Evolutionary conservation across 2,888 invertebrate species (phyloP), one percentile per base, ranked within the genome.

Genomic region (Biston stratarius): DNA sequence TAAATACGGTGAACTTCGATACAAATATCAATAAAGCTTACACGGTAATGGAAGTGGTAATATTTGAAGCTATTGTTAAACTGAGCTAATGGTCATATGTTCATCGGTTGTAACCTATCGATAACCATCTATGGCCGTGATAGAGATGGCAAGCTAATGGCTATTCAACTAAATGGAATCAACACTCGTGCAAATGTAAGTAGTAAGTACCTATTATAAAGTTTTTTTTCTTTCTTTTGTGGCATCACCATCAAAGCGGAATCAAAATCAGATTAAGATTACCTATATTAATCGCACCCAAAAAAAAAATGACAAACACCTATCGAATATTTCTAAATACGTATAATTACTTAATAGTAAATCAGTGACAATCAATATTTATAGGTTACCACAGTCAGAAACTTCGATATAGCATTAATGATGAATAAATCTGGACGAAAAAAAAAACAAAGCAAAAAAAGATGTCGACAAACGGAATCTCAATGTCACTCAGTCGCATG

Each of bases 401-500:
- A 24, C 24, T 24, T 63, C 69, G 64, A 62, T 61, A 64, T 63
- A 52, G 62, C 67, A 69, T 63, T 59, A 77, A 74, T 77, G 77
- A 71, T 70, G 74, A 77, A 79, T 73, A 77, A 74, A 77, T 75
- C 78, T 75, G 73, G 76, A 77, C 75, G n/a, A n/a, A 79, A 12
- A 40, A 33, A 80, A 83, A 83, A 81, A 80, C 74, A 76, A 80
- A 80, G 82, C 79, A 61, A 85, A 86, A 82, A 79, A 79, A 82
- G 74, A 77, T 78, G 83, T 87, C 83, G 84, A 85, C 82, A 83
- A 90, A 87, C 88, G 88, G 86, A 87, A 91, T 87, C 89, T 82
- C 78, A 83, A 87, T 87, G 88, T 90, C 91, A 91, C 83, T 87
- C 86, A 86, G 83, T 82, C 88, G 85, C 85, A 80, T 91, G 93